Evolutionary conservation across 2,888 invertebrate genomes (phyloP).

Genomic region (Volucella inanis): DNA sequence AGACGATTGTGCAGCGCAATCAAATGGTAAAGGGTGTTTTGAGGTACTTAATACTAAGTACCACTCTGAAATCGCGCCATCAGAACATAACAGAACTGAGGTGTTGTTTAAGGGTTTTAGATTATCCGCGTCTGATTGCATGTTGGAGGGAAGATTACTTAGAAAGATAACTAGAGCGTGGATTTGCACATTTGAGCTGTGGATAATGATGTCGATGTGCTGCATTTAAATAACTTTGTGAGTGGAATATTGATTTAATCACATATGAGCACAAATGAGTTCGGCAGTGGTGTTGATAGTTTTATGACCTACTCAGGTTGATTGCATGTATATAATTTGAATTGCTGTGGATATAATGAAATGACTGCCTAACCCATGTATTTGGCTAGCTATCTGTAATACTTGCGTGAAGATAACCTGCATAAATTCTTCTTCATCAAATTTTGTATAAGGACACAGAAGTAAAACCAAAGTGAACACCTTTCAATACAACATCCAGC

Average conservation of each 20-base stretch:
- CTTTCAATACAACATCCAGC: too few species aligned
- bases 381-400: too few species aligned
- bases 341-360: too few species aligned
- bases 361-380: too few species aligned
- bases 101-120: conserved; percentile 17
- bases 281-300: conserved; percentile 11
- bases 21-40: conserved; percentile 28
- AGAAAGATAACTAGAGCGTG: conserved; percentile 38
- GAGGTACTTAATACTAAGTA: conserved; percentile 36
- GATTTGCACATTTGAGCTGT: conserved; percentile 35
- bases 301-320: conserved; percentile 1
- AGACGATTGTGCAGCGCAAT: conserved; percentile 3
- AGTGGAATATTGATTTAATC: conserved; percentile 22
- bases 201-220: conserved; percentile 44
- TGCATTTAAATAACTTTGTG: conserved; percentile 5
- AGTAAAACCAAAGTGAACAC: too few species aligned
- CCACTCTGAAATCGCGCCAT: conserved; percentile 1
- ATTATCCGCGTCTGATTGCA: conserved; percentile 43
- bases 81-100: neutral
- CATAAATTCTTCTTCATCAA: too few species aligned
- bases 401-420: too few species aligned
- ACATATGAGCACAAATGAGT: neutral
- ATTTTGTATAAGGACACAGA: too few species aligned
- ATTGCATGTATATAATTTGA: too few species aligned
- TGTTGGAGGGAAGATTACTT: conserved; percentile 26